Percentiles rank a stretch among this genome's conserved stretches.
These are phyloP conservation scores for Suillia variegata DNA, from an alignment of 2,888 invertebrate species.

Conservation along the genomic window DNA sequence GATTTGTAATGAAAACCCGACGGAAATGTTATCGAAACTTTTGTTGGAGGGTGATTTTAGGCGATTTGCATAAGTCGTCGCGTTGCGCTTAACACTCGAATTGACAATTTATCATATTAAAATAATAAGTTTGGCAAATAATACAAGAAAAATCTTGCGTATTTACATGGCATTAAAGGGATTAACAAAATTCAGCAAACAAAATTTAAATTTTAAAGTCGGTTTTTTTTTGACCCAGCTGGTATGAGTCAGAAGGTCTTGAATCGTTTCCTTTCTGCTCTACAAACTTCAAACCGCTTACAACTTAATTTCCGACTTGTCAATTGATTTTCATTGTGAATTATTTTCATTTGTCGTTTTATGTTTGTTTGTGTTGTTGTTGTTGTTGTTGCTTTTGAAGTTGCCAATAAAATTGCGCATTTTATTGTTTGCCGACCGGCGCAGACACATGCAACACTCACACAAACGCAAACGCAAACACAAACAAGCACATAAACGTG, in stretches of 20 bases:
- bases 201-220: slow-evolving; percentile 15
- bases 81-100: slow-evolving; percentile 46
- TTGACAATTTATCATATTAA: slow-evolving; percentile 39
- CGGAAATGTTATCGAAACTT: no score
- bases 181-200: slow-evolving; percentile 7
- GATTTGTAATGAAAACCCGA: slow-evolving; percentile 9
- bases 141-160: slow-evolving; percentile 11
- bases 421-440: slow-evolving; percentile 4
- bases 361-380: no score
- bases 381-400: neutral
- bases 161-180: neutral
- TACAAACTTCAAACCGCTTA: neutral
- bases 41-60: no score
- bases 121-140: slow-evolving; percentile 34
- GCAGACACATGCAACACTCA: neutral
- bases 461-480: neutral
- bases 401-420: slow-evolving; percentile 4
- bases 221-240: neutral
- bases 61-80: slow-evolving; percentile 46
- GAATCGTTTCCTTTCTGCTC: neutral
- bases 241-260: no score
- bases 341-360: slow-evolving; percentile 8
- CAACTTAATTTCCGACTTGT: neutral
- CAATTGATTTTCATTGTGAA: slow-evolving; percentile 9
- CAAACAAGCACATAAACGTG: no score